Base-by-base conservation (phyloP, 2,113 vertebrate genomes). In the Eupsittula cactorum region DNA sequence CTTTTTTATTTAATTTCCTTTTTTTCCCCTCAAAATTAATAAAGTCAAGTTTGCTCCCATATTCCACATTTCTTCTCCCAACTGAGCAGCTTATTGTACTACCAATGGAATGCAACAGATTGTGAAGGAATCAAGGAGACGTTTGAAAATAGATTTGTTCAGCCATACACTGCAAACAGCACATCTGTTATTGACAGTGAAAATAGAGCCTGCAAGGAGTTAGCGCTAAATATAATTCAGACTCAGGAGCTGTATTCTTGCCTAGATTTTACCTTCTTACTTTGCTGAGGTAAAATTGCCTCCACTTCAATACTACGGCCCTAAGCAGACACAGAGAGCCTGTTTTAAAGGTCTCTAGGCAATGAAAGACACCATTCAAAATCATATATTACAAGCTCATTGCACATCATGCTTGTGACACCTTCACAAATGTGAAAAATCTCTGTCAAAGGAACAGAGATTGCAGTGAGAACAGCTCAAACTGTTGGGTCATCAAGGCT, bases 171-270 rank as follows among this genome's bases (percentile, higher is more conserved):
- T 68, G 73, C 71, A 96, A 96, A 92, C 79, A 90, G 73, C 92
- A 92, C 86, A 95, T 95, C 92, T 94, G 90, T 88, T 97, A 94
- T 86, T 93, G 88, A 96, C 86, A 93, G 59, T 77, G 87, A 95
- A 96, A 96, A 94, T 2, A 75, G 55, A 90, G 12, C 82, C 79
- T 94, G 73, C 62, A 93, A 93, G 55, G 39, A 95, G 23, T 71
- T 88, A 80, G 64, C 2, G 4, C 69, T 78, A 96, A 94, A 88
- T 68, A 84, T 75, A 95, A 88, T 82, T 90, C 85, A 92, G 88
- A 50, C 29, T 75, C 65, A 29, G 76, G 24, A 88, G 75, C n/a
- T 53, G 46, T 63, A 86, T 78, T 90, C 47, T 71, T 93, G 71
- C 65, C 86, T 84, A 62, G 68, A 88, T 86, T 84, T 92, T 82